phyloP scores from a whole-genome alignment of 2,113 vertebrate genomes.

The Gymnocephalus cernua region DNA sequence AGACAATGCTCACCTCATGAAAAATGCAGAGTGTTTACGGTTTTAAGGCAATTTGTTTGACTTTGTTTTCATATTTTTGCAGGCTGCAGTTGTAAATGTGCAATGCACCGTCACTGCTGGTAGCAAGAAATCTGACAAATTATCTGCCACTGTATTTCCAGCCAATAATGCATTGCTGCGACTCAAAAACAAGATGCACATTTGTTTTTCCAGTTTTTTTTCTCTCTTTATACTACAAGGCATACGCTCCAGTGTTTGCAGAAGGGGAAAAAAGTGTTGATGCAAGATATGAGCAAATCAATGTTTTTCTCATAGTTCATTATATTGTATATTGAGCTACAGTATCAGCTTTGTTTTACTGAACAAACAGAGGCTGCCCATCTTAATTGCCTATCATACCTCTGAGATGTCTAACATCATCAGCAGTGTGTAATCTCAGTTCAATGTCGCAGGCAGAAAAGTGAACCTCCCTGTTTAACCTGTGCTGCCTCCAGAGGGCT shows the following conservation, averaged over 20 bases:
- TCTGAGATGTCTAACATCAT: constrained; percentile 61
- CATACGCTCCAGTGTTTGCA: neutral
- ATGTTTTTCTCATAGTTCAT: constrained; percentile 14
- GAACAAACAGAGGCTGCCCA: constrained; percentile 20
- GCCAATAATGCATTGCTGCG: constrained; percentile 61
- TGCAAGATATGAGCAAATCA: neutral
- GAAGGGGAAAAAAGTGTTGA: neutral
- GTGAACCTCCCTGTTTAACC: constrained; percentile 88
- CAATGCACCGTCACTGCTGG: constrained; percentile 55
- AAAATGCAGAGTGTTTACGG: constrained; percentile 1
- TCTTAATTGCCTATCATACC: constrained; percentile 31
- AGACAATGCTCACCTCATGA: constrained; percentile 13
- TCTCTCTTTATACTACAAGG: constrained; percentile 18
- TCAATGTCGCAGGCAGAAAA: constrained; percentile 80
- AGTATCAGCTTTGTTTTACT: constrained; percentile 27
- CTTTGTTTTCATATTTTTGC: constrained; percentile 5
- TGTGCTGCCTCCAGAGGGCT: constrained; percentile 87
- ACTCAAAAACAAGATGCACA: constrained; percentile 54
- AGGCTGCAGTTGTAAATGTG: constrained; percentile 23
- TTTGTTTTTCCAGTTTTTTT: constrained; percentile 51
- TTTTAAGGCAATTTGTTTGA: constrained; percentile 10
- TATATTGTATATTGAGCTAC: neutral
- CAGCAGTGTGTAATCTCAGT: constrained; percentile 76
- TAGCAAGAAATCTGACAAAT: constrained; percentile 63
- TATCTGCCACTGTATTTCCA: constrained; percentile 70